Conservation (phyloP, 2,797 vertebrate genomes). For the Sebastes baramenuke region DNA sequence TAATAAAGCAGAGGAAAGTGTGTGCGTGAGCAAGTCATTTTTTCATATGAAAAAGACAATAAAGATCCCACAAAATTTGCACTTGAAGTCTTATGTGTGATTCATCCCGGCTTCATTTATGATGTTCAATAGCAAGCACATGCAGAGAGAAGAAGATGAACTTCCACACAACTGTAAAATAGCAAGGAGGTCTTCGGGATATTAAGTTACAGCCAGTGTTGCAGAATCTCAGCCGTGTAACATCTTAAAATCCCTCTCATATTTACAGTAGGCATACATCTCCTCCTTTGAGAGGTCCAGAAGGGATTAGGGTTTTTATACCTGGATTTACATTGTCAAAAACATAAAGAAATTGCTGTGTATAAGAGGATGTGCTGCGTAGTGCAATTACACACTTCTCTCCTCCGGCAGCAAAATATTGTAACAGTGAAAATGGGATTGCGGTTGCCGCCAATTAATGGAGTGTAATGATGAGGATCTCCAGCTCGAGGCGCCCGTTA, state of each 20-base stretch:
- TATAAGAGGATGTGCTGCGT: neutral
- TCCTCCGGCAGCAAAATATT: constrained; percentile 1
- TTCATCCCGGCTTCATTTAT: neutral
- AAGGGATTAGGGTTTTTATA: neutral
- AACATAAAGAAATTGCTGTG: constrained; percentile 23
- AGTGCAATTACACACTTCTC: constrained; percentile 19
- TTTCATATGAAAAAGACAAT: too few species aligned
- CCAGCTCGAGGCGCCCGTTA: neutral
- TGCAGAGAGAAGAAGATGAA: neutral
- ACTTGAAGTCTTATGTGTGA: too few species aligned
- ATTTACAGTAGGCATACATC: constrained; percentile 1
- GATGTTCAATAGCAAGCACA: neutral
- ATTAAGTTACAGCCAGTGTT: constrained; percentile 1
- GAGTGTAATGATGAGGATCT: constrained; percentile 23
- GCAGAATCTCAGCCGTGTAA: neutral
- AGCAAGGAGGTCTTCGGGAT: constrained; percentile 4
- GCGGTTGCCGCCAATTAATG: constrained; percentile 31
- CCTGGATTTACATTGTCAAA: constrained; percentile 14
- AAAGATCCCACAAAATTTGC: too few species aligned
- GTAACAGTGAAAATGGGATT: constrained; percentile 19
- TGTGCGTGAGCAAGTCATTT: too few species aligned
- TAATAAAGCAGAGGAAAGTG: too few species aligned
- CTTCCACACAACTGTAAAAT: neutral
- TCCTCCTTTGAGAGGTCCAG: neutral
- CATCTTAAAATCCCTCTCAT: constrained; percentile 10